phyloP scores from a whole-genome alignment of 1,140 invertebrate genomes.

The Drosophila tsacasi region DNA sequence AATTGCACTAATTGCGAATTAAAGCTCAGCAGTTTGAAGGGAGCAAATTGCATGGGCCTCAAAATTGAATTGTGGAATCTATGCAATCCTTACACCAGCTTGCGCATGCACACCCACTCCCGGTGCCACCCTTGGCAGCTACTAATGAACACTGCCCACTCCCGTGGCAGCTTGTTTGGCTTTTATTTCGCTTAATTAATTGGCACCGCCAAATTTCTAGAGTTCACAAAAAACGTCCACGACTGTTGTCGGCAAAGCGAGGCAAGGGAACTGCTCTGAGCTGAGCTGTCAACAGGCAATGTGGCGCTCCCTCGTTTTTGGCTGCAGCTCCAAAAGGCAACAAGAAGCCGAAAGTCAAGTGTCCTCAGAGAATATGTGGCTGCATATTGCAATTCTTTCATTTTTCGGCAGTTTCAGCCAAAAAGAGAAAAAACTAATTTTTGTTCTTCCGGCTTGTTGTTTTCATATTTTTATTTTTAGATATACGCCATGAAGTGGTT shows the following conservation, averaged over 20 bases:
- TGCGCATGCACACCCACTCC: background rate
- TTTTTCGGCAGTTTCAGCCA: conserved; percentile 70
- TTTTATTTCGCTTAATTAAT: conserved; percentile 84
- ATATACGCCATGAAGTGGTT: conserved; percentile 47
- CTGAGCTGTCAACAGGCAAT: conserved; percentile 61
- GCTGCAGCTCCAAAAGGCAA: conserved; percentile 55
- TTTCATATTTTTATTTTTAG: conserved; percentile 30
- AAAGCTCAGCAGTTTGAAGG: conserved; percentile 69
- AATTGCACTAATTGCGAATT: conserved; percentile 83
- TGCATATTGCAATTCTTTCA: conserved; percentile 82
- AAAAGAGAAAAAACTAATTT: conserved; percentile 69
- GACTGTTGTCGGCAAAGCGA: conserved; percentile 34
- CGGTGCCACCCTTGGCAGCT: conserved; percentile 7
- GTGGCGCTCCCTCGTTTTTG: conserved; percentile 3
- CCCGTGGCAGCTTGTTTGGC: conserved; percentile 63
- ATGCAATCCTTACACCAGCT: conserved; percentile 7
- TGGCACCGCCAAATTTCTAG: conserved; percentile 71
- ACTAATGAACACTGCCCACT: conserved; percentile 62
- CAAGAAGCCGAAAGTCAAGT: conserved; percentile 71
- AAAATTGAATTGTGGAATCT: conserved; percentile 71
- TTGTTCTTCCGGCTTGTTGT: conserved; percentile 41
- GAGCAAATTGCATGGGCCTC: conserved; percentile 67
- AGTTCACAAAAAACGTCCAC: conserved; percentile 45
- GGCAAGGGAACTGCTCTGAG: conserved; percentile 34
- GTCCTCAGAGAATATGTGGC: conserved; percentile 77